phyloP scores from a whole-genome alignment of 2,797 vertebrate species.

The Natrix natrix region DNA sequence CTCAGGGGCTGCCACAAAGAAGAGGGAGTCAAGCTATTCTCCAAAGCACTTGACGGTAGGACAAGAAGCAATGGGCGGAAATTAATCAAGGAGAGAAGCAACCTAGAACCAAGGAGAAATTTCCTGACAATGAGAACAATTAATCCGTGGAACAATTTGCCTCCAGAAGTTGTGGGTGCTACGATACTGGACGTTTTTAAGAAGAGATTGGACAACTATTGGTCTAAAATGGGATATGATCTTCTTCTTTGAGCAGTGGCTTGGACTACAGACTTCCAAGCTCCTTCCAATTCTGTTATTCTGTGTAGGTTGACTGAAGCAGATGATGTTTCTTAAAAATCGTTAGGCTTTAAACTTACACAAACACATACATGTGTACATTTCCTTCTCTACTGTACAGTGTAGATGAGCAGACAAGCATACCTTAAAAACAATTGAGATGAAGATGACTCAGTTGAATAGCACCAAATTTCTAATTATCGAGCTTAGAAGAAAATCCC shows the following conservation, averaged over 20 bases:
- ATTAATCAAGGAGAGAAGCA: neutral
- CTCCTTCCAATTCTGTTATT: neutral
- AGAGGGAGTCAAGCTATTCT: neutral
- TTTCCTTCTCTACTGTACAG: neutral
- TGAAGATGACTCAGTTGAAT: neutral
- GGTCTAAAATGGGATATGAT: accelerated
- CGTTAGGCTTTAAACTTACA: neutral
- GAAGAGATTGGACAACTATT: neutral
- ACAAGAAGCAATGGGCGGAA: neutral
- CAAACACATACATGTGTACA: neutral
- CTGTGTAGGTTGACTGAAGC: neutral
- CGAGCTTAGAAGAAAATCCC: neutral
- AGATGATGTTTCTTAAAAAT: neutral
- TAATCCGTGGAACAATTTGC: neutral
- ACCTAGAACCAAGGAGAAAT: neutral
- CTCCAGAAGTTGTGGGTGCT: neutral
- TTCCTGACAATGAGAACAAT: neutral
- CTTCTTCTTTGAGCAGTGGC: no score
- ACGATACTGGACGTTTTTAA: accelerated
- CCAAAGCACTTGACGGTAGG: neutral
- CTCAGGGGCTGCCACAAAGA: neutral
- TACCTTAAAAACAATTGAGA: neutral
- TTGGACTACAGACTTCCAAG: neutral
- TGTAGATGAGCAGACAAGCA: neutral
- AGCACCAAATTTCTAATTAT: neutral